Evolutionary conservation across 2,797 vertebrate species (phyloP), one percentile per base, ranked within the genome.

Genomic region (Girardinus metallicus): DNA sequence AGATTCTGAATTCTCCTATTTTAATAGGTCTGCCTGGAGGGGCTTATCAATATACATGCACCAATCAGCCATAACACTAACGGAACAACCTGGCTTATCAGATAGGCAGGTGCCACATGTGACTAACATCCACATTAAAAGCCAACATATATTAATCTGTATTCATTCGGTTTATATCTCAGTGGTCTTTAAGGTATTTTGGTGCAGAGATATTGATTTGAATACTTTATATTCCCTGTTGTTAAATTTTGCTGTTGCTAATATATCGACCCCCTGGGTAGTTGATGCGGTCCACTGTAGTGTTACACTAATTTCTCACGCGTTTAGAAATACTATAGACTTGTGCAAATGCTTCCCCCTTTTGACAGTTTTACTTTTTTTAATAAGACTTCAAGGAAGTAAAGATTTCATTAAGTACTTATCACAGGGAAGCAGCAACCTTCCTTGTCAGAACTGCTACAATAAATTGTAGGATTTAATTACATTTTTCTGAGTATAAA

Each of bases 321-420:
- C 49, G 43, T 31, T 76, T 74, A 43, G 66, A 80, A 62, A 76
- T 57, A 46, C 21, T 44, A 41, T 76, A 80, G n/a, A 41, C 11
- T 78, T 74, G 29, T 73, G 12, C 77, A 31, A 60, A 6, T 41
- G 21, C 66, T 76, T 46, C 1, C 34, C 51, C 21, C 0, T 10
- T 72, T 43, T 77, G 62, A 60, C 16, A 70, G 66, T 79, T 79
- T 80, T 75, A 16, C 46, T 29, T 73, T 13, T 8, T 44, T 31
- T 1, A 43, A 71, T 71, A 12, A 71, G n/a, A 57, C 73, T 71
- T 79, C 44, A 53, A 82, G 39, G 57, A 74, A 73, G 46, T 29
- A 83, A 71, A 18, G 51, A 34, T 83, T 57, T 76, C 2, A 73
- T 85, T 87, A 83, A 51, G 72, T 70, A 53, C 39, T 21, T 73